Conservation (phyloP, 2,888 invertebrate genomes). For the Acanthococcus lagerstroemiae region DNA sequence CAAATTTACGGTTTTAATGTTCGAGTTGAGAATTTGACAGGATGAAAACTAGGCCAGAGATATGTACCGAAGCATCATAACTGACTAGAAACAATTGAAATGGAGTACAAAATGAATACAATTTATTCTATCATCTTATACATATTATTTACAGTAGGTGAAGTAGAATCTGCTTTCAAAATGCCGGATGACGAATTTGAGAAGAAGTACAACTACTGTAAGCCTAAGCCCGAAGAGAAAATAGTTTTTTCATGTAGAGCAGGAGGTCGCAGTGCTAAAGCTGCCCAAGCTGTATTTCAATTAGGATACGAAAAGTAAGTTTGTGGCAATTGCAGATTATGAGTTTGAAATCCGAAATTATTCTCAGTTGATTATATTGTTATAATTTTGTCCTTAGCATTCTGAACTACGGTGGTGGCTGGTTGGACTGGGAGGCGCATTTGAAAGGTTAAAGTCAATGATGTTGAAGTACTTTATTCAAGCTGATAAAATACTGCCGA, state of each 20-base stretch:
- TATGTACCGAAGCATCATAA: no score
- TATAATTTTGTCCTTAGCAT: neutral
- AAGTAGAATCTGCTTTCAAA: slow-evolving; percentile 23
- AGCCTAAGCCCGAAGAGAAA: neutral
- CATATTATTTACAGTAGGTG: no score
- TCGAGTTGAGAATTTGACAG: no score
- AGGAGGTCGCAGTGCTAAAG: neutral
- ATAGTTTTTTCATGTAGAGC: slow-evolving; percentile 11
- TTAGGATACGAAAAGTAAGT: slow-evolving; percentile 6
- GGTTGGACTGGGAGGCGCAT: neutral
- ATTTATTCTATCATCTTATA: no score
- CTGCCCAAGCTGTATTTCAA: neutral
- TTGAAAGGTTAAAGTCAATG: neutral
- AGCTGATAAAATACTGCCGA: neutral
- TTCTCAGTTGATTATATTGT: neutral
- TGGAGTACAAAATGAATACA: no score
- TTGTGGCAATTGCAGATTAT: no score
- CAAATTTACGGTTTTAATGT: no score
- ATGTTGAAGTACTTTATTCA: neutral
- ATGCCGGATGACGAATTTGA: slow-evolving; percentile 1
- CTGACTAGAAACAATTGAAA: no score
- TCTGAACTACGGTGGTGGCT: slow-evolving; percentile 1
- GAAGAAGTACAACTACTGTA: slow-evolving; percentile 2
- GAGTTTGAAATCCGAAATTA: no score
- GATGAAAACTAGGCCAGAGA: no score